phyloP scores from a whole-genome alignment of 2,113 vertebrate genomes.

The Myanophis thanlyinensis region DNA sequence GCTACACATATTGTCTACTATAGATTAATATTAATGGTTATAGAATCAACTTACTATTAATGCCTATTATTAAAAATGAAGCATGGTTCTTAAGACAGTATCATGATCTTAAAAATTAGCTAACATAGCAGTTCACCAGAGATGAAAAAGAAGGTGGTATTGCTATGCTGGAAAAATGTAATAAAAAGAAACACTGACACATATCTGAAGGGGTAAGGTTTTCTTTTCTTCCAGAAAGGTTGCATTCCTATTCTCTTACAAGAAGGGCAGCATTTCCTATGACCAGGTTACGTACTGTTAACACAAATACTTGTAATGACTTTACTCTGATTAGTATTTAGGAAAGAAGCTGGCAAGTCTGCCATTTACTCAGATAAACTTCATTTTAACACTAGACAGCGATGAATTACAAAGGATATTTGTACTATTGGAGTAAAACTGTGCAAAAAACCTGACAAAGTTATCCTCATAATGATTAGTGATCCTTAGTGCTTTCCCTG shows the following conservation, averaged over 20 bases:
- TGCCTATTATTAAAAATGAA: neutral
- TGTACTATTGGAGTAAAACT: neutral
- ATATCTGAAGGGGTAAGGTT: neutral
- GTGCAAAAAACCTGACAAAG: neutral
- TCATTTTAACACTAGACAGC: neutral
- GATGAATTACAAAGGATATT: neutral
- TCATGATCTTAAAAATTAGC: neutral
- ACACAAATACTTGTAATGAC: neutral
- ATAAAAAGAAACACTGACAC: neutral
- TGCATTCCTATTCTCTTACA: neutral
- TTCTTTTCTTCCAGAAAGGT: neutral
- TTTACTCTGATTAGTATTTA: neutral
- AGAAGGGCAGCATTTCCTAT: neutral
- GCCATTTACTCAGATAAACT: neutral
- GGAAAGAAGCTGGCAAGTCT: neutral
- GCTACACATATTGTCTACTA: neutral
- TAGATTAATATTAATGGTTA: neutral
- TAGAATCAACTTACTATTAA: neutral
- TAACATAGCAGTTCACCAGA: neutral
- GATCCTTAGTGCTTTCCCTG: neutral
- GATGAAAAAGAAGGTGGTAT: neutral
- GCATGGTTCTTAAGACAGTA: neutral
- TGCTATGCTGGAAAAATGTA: neutral
- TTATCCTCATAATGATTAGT: neutral
- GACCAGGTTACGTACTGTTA: neutral